These are phyloP conservation scores for Pteria penguin DNA, from an alignment of 2,888 invertebrate genomes.

Conservation along the genomic window DNA sequence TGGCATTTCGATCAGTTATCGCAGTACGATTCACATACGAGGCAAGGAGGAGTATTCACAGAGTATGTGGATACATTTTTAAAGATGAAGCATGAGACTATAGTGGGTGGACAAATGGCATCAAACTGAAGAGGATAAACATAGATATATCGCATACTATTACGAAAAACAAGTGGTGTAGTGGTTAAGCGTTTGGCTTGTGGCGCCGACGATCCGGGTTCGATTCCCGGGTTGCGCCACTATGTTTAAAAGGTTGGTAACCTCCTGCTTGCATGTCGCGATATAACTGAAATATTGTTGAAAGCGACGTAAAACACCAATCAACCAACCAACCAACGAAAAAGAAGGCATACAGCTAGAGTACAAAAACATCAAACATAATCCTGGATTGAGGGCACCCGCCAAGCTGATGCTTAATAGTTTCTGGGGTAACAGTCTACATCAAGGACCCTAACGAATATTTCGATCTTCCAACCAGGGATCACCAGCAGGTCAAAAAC, in stretches of 20 bases:
- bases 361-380: slow-evolving; percentile 20
- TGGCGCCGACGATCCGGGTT: too few relatives aligned
- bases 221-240: too few relatives aligned
- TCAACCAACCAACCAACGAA: too few relatives aligned
- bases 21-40: slow-evolving; percentile 42
- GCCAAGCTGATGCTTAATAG: slow-evolving; percentile 39
- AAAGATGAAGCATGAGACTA: slow-evolving; percentile 65
- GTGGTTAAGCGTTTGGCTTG: too few relatives aligned
- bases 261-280: too few relatives aligned
- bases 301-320: too few relatives aligned
- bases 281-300: too few relatives aligned
- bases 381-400: slow-evolving; percentile 28
- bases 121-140: slow-evolving; percentile 47
- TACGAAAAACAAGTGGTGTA: too few relatives aligned
- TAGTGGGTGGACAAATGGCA: slow-evolving; percentile 61
- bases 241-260: too few relatives aligned
- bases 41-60: slow-evolving; percentile 64
- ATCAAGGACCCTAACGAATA: slow-evolving; percentile 3
- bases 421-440: slow-evolving; percentile 34
- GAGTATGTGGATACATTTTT: slow-evolving; percentile 73
- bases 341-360: slow-evolving; percentile 36
- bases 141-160: slow-evolving; percentile 53
- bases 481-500: slow-evolving; percentile 26
- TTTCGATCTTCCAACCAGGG: slow-evolving; percentile 26
- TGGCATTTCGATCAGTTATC: slow-evolving; percentile 69